These are phyloP conservation scores for Tricholauxania praeusta DNA, from an alignment of 2,888 invertebrate species.

Conservation along the genomic window DNA sequence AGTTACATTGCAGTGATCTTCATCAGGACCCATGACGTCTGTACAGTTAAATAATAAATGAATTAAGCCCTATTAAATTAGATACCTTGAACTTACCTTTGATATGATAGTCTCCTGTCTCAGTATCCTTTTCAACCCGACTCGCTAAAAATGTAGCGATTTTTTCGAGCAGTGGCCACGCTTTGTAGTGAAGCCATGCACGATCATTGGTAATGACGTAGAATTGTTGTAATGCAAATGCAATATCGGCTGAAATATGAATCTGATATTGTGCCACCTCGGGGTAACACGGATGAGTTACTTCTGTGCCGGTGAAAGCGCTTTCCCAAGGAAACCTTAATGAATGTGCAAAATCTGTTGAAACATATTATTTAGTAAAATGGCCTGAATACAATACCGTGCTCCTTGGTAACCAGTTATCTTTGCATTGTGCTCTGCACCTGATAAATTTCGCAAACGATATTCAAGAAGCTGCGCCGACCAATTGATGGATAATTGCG, in stretches of 20 bases:
- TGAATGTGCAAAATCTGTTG: neutral
- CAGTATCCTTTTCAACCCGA: constrained; percentile 70
- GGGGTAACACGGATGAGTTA: constrained; percentile 73
- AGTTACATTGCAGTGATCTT: constrained; percentile 72
- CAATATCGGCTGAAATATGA: constrained; percentile 73
- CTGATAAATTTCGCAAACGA: constrained; percentile 69
- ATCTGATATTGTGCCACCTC: constrained; percentile 72
- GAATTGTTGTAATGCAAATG: constrained; percentile 69
- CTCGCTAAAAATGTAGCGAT: constrained; percentile 74
- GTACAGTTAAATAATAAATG: constrained; percentile 3
- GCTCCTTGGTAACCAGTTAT: constrained; percentile 71
- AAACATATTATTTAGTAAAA: neutral
- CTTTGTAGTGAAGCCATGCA: constrained; percentile 65
- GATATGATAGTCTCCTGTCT: constrained; percentile 70
- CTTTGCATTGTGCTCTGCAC: constrained; percentile 70
- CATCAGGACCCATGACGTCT: constrained; percentile 76
- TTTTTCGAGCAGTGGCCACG: constrained; percentile 71
- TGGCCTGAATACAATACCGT: constrained; percentile 60
- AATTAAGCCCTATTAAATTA: neutral
- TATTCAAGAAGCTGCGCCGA: constrained; percentile 70
- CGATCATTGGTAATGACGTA: constrained; percentile 55
- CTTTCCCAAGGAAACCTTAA: constrained; percentile 74
- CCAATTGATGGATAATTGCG: constrained; percentile 70
- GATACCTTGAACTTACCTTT: constrained; percentile 63
- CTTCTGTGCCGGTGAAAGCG: constrained; percentile 73